These are phyloP conservation scores for Poecile atricapillus DNA, from an alignment of 2,113 vertebrate genomes.

Conservation along the genomic window DNA sequence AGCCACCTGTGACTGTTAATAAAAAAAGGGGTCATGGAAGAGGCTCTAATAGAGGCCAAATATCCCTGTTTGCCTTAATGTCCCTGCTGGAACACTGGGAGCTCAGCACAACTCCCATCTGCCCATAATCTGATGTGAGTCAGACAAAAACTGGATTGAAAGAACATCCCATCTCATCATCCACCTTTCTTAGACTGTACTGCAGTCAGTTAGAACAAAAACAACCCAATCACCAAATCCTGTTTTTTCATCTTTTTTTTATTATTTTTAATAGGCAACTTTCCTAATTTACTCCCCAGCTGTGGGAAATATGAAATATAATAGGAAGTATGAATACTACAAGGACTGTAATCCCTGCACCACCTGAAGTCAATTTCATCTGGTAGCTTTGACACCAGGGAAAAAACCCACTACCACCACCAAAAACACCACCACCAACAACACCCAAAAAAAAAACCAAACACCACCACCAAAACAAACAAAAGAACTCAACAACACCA, in stretches of 20 bases:
- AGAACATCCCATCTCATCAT: neutral
- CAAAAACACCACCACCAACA: no score
- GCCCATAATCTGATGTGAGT: neutral
- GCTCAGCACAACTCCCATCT: neutral
- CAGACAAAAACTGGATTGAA: neutral
- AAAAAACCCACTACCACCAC: neutral
- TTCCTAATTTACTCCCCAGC: neutral
- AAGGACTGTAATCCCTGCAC: neutral
- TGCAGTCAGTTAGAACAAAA: neutral
- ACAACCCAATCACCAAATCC: neutral
- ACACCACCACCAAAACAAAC: no score
- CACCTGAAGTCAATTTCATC: neutral
- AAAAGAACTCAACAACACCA: no score
- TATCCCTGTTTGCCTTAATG: neutral
- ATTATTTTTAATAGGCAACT: neutral
- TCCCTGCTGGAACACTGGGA: neutral
- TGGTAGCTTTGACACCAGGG: neutral
- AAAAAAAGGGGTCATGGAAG: neutral
- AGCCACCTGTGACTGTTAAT: no score
- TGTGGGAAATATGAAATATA: neutral
- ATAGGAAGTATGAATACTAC: neutral
- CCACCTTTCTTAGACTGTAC: neutral
- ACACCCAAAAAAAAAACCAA: no score
- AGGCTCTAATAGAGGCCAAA: neutral
- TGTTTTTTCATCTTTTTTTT: neutral